Evolutionary conservation across 2,797 vertebrate species (phyloP).

Genomic region (Argyrosomus regius): DNA sequence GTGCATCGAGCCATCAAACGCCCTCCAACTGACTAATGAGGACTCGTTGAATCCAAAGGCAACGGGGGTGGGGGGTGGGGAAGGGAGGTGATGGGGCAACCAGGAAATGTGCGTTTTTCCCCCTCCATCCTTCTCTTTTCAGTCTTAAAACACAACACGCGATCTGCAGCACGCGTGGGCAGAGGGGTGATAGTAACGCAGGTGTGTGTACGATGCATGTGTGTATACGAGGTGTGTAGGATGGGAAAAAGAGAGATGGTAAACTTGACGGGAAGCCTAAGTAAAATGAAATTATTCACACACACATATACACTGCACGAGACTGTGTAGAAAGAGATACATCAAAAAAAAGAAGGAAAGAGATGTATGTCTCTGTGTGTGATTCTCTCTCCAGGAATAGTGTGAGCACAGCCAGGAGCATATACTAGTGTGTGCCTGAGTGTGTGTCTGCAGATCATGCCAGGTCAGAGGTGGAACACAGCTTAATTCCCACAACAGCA

Average conservation of each 20-base stretch:
- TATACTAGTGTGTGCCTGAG: background rate
- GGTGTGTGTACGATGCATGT: background rate
- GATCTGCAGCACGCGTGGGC: constrained; percentile 33
- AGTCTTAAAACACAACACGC: constrained; percentile 22
- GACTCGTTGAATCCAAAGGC: background rate
- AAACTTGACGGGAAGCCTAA: background rate
- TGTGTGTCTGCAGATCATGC: constrained; percentile 46
- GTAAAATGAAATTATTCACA: constrained; percentile 4
- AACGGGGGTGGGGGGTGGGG: no score
- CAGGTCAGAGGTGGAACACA: constrained; percentile 62
- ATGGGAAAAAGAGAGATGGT: background rate
- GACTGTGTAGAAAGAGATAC: background rate
- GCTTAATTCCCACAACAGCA: constrained; percentile 56
- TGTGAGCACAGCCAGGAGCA: constrained; percentile 37
- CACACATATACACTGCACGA: background rate
- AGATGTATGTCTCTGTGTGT: constrained; percentile 26
- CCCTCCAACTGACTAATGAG: constrained; percentile 36
- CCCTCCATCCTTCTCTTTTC: background rate
- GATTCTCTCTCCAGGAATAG: constrained; percentile 49
- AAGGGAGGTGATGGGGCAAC: background rate
- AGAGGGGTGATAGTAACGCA: constrained; percentile 22
- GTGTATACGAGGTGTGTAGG: background rate
- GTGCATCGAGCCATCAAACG: constrained; percentile 22
- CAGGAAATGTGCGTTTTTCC: constrained; percentile 1
- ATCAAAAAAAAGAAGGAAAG: background rate